Base-by-base conservation (phyloP, 2,797 vertebrate genomes). In the Rallus crepitans region DNA sequence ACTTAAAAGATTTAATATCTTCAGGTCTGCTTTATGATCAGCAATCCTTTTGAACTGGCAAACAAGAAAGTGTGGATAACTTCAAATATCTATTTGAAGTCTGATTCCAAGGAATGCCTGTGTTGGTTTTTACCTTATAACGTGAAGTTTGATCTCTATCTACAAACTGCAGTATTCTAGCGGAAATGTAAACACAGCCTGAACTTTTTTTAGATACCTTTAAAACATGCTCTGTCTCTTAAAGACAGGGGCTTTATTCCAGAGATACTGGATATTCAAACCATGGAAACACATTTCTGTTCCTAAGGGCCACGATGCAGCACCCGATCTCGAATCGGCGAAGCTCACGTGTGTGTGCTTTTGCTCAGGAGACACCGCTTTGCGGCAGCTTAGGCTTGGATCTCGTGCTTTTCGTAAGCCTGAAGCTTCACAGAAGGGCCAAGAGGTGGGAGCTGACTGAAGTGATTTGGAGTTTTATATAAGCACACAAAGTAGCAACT, bases 21-120 rank as follows among this genome's bases (percentile, higher is more conserved):
- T 77, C n/a, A 66, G 5, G 61, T 95, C 92, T 88, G 39, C 63
- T 88, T 90, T 90, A 63, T 82, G 81, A 90, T 96, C 80, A 77
- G 73, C 16, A 42, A 30, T 87, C 93, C 91, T 94, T 45, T 94
- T 94, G 94, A 94, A 94, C 90, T 94, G 0, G 0, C 75, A 75
- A 91, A 72, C 73, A 84, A 78, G 65, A 87, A 85, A 84, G 85
- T 68, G 65, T 68, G 39, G 42, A 75, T 77, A 80, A 82, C 73
- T 95, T 95, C 94, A 93, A 82, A 82, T 92, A 84, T 8, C 33
- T 73, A 71, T 91, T 94, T 96, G 94, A 96, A 92, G 90, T 95
- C 55, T 65, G 40, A 80, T 79, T 91, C 70, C 87, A 12, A 86
- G 90, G 89, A 90, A 89, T 75, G 64, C 61, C 84, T 61, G 37